Percentiles rank a stretch among this genome's conserved stretches.
phyloP scores from a whole-genome alignment of 2,888 invertebrate genomes.

The Allygus modestus region DNA sequence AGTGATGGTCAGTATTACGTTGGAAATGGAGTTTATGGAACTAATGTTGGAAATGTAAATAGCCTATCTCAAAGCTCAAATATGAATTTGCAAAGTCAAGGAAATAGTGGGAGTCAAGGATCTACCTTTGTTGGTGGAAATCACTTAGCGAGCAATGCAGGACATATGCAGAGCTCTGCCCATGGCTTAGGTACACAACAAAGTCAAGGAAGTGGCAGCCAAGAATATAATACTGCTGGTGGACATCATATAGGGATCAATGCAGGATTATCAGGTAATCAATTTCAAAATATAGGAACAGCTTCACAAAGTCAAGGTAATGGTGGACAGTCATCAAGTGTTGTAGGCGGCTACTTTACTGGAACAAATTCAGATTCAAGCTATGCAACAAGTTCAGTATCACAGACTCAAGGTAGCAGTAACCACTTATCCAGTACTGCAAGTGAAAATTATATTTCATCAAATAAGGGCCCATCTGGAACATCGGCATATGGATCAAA shows the following conservation, averaged over 20 bases:
- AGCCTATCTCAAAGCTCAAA: background rate
- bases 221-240: background rate
- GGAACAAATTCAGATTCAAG: slow-evolving; percentile 23
- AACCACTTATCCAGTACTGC: slow-evolving; percentile 13
- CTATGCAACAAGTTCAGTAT: slow-evolving; percentile 21
- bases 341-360: slow-evolving; percentile 17
- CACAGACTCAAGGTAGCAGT: slow-evolving; percentile 11
- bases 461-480: background rate
- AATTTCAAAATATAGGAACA: slow-evolving; percentile 8
- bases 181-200: background rate
- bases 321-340: background rate
- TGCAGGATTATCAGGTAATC: background rate
- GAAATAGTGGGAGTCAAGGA: background rate
- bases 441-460: background rate
- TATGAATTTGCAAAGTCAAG: slow-evolving; percentile 7
- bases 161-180: background rate
- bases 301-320: background rate
- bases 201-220: slow-evolving; percentile 6
- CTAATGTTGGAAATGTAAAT: background rate
- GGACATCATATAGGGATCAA: background rate
- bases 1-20: background rate
- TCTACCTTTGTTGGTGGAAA: background rate
- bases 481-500: background rate
- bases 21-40: background rate
- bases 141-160: background rate